A percentile compares a stretch with the other conserved stretches of the same genome.
Evolutionary conservation across 2,797 vertebrate species (phyloP).

Genomic region (Mareca strepera): DNA sequence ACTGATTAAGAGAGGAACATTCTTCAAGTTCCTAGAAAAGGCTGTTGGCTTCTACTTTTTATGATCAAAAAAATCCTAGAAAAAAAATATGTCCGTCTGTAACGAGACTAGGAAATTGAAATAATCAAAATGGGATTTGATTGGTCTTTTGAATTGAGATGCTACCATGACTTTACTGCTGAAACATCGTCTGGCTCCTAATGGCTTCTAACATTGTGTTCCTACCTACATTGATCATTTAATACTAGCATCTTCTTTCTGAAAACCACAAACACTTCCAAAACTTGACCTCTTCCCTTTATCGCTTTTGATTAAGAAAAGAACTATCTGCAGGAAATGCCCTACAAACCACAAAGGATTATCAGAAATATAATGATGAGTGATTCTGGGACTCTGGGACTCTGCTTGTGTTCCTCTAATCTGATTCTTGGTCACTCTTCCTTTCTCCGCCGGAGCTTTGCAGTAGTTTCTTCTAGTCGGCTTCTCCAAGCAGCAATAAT

Average conservation of each 20-base stretch:
- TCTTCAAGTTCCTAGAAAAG: constrained; percentile 40
- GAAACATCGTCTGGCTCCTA: constrained; percentile 47
- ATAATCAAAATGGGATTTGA: constrained; percentile 59
- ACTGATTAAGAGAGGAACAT: constrained; percentile 41
- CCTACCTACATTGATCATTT: constrained; percentile 64
- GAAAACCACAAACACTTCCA: constrained; percentile 68
- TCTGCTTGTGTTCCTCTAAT: constrained; percentile 21
- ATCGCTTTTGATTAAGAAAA: constrained; percentile 62
- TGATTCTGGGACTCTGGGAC: constrained; percentile 38
- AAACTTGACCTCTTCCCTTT: constrained; percentile 67
- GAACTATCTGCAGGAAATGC: constrained; percentile 63
- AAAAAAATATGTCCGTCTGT: constrained; percentile 42
- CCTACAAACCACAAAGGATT: constrained; percentile 66
- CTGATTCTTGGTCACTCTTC: constrained; percentile 70
- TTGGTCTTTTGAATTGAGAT: constrained; percentile 54
- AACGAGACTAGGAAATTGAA: constrained; percentile 42
- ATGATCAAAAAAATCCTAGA: constrained; percentile 50
- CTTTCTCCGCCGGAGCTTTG: constrained; percentile 75
- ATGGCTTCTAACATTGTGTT: constrained; percentile 55
- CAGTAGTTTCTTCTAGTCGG: constrained; percentile 84
- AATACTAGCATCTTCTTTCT: constrained; percentile 60
- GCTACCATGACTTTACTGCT: constrained; percentile 43
- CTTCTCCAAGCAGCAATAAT: constrained; percentile 90
- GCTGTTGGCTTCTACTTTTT: constrained; percentile 43
- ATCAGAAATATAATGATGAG: constrained; percentile 67